Percentiles rank a stretch among this genome's conserved stretches.
Conservation (phyloP, 2,113 vertebrate species). For the Cephalopholis sonnerati region DNA sequence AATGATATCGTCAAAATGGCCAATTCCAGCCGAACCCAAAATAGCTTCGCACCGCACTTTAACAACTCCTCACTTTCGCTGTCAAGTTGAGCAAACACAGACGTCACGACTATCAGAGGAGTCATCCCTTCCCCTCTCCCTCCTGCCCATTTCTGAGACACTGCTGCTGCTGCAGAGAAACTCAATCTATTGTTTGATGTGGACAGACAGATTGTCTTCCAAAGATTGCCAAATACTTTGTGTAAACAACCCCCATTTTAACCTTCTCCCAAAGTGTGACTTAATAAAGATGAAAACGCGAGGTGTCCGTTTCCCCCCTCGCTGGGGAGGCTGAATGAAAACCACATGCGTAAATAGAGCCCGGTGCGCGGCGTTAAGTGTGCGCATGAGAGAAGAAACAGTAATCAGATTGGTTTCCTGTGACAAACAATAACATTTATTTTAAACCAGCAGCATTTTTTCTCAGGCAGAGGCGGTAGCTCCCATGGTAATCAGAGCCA, state of each 20-base stretch:
- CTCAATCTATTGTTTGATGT: conserved; percentile 77
- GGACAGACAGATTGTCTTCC: conserved; percentile 78
- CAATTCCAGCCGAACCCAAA: conserved; percentile 62
- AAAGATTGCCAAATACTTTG: conserved; percentile 71
- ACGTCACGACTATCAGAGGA: conserved; percentile 70
- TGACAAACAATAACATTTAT: conserved; percentile 99
- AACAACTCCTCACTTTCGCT: conserved; percentile 75
- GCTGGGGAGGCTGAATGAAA: conserved; percentile 84
- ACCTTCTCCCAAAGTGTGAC: conserved; percentile 79
- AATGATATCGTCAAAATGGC: conserved; percentile 60
- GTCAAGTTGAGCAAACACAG: conserved; percentile 79
- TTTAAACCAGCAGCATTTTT: conserved; percentile 91
- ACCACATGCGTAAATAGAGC: conserved; percentile 96
- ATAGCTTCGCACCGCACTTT: conserved; percentile 68
- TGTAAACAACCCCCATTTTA: conserved; percentile 76
- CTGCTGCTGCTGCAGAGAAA: conserved; percentile 60
- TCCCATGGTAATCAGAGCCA: conserved; percentile 94
- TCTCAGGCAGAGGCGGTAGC: conserved; percentile 91
- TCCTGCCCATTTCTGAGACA: conserved; percentile 47
- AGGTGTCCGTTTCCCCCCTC: conserved; percentile 67
- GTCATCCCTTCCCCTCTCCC: conserved; percentile 39
- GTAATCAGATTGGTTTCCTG: conserved; percentile 97
- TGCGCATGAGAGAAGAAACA: conserved; percentile 86
- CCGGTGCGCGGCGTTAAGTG: conserved; percentile 86
- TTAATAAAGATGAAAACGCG: conserved; percentile 79